Evolutionary conservation across 2,888 invertebrate genomes (phyloP), one percentile per base, ranked within the genome.

Genomic region (Spisula subtruncata): DNA sequence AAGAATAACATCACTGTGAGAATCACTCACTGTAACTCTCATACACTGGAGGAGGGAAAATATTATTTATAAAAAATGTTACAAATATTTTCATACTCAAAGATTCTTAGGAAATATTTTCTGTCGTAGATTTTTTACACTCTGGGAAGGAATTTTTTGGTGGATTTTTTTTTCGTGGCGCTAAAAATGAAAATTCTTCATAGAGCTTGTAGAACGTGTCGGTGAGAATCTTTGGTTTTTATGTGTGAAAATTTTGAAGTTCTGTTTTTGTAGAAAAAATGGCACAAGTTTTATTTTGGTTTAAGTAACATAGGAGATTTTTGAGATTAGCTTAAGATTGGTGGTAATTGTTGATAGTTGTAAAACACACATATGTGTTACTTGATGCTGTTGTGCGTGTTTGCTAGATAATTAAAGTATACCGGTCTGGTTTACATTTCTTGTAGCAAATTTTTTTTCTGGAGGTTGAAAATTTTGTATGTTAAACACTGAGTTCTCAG

Each of bases 161-260:
- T 56, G n/a, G 56, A 56, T 56, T 66, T 66, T 20, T 66, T 66
- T 66, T 25, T 25, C 25, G 60, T 10, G 20, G 60, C 25, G 60
- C n/a, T n/a, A n/a, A 66, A 66, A 66, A 56, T 41, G n/a, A 56
- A 56, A 56, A 66, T 25, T 66, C 60, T 66, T 66, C 25, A 8
- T 66, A 66, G n/a, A n/a, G 25, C n/a, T 25, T 66, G 8, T n/a
- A n/a, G n/a, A n/a, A n/a, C n/a, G n/a, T 5, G 41, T 41, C 25
- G 60, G 60, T 66, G 60, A 66, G 60, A 66, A 66, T 66, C 4
- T 66, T 66, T 25, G 60, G 25, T 66, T 60, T 60, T 60, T 60
- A 20, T 60, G 20, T 60, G 20, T 60, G 60, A 60, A 60, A 60
- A 66, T 10, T 25, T 12, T 66, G 6, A 66, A 6, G 1, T 66